These are phyloP conservation scores for Eumeta japonica DNA, from an alignment of 1,140 invertebrate species.

Conservation along the genomic window DNA sequence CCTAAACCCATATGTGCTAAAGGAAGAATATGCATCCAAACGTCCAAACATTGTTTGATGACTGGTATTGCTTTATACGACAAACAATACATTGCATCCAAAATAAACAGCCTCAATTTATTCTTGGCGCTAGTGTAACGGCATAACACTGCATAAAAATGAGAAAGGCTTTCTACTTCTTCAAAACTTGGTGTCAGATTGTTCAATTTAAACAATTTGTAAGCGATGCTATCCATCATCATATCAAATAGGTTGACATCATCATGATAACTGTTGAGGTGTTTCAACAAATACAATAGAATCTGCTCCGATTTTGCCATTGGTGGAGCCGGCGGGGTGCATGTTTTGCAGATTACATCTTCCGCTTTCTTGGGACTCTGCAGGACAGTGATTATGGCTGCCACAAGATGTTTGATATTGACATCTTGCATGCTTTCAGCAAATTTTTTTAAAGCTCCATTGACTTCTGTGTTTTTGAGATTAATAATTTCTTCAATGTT, in stretches of 20 bases:
- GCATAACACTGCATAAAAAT: slow-evolving; percentile 46
- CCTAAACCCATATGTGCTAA: slow-evolving; percentile 35
- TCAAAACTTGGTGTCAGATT: slow-evolving; percentile 33
- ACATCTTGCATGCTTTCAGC: slow-evolving; percentile 22
- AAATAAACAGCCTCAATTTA: slow-evolving; percentile 36
- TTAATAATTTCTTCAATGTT: slow-evolving; percentile 21
- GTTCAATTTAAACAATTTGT: slow-evolving; percentile 37
- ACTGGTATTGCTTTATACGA: slow-evolving; percentile 38
- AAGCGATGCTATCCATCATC: slow-evolving; percentile 38
- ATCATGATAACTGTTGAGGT: slow-evolving; percentile 16
- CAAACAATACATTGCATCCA: slow-evolving; percentile 52
- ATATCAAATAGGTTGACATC: slow-evolving; percentile 14
- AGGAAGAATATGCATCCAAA: slow-evolving; percentile 46
- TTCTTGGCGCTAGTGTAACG: slow-evolving; percentile 32
- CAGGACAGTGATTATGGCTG: slow-evolving; percentile 23
- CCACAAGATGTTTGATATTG: slow-evolving; percentile 25
- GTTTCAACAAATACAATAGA: slow-evolving; percentile 31
- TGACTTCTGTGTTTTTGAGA: slow-evolving; percentile 15
- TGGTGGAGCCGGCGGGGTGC: slow-evolving; percentile 20
- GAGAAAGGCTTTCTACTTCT: slow-evolving; percentile 34
- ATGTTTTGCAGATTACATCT: slow-evolving; percentile 15
- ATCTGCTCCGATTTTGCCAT: slow-evolving; percentile 46
- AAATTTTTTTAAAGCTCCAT: slow-evolving; percentile 24
- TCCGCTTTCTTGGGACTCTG: background rate
- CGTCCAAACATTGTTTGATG: slow-evolving; percentile 40